Percentiles rank a stretch among this genome's conserved stretches.
These are phyloP conservation scores for Cerastoderma edule DNA, from an alignment of 2,888 invertebrate genomes.

Conservation along the genomic window DNA sequence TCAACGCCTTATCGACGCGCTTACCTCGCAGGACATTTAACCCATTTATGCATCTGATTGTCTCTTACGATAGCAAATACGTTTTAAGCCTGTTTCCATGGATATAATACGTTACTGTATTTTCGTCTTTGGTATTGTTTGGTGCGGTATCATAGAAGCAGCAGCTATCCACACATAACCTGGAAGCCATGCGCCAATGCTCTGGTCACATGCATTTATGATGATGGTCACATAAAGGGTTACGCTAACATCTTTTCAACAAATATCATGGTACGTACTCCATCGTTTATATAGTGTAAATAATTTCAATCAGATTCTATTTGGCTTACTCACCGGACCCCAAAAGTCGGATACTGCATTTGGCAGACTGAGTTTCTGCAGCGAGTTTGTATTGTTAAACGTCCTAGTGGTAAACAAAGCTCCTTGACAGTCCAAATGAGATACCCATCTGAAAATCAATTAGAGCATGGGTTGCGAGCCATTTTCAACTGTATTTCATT, in stretches of 20 bases:
- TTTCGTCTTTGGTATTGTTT: too few species aligned
- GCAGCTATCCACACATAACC: background rate
- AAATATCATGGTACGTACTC: background rate
- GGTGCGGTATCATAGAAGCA: too few species aligned
- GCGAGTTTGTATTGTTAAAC: conserved; percentile 38
- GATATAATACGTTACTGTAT: too few species aligned
- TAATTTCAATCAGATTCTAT: background rate
- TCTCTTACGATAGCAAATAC: too few species aligned
- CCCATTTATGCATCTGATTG: too few species aligned
- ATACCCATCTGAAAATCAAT: background rate
- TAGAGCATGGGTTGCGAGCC: background rate
- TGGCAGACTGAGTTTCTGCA: conserved; percentile 22
- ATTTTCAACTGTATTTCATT: too few species aligned
- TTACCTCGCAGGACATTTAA: too few species aligned
- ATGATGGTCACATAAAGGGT: background rate
- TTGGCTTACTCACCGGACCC: conserved; percentile 25
- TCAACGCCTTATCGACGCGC: too few species aligned
- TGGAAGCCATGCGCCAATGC: background rate
- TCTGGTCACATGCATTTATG: background rate
- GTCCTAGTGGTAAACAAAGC: conserved; percentile 40
- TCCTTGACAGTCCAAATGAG: conserved; percentile 34
- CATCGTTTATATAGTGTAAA: too few species aligned
- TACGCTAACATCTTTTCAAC: background rate
- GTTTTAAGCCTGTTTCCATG: too few species aligned
- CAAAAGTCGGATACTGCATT: conserved; percentile 32